Conservation (phyloP, 35 echinoderm and acorn worm genomes). For the Nesometra sesokonis region DNA sequence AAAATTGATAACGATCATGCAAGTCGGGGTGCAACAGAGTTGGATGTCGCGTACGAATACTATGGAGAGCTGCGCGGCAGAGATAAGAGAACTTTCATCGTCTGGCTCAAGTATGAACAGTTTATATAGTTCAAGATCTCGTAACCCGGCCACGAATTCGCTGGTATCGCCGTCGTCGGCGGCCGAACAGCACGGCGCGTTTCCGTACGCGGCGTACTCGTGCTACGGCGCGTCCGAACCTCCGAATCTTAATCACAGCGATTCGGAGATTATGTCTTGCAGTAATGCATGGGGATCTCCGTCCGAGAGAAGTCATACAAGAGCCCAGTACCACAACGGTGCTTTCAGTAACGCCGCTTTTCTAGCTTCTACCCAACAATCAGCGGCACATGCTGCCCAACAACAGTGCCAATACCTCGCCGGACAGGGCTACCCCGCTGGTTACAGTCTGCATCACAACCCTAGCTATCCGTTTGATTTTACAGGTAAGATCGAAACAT, state of each 20-base stretch:
- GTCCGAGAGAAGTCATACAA: background rate
- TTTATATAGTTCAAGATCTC: background rate
- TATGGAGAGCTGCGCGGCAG: background rate
- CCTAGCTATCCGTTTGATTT: background rate
- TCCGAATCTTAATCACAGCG: background rate
- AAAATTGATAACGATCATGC: background rate
- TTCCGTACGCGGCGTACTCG: background rate
- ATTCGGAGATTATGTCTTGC: background rate
- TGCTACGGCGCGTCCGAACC: background rate
- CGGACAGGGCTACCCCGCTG: background rate
- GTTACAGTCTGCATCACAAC: background rate
- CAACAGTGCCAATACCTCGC: background rate
- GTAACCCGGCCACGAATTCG: background rate
- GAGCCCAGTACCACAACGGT: background rate
- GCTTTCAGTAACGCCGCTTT: background rate
- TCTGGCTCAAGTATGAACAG: background rate
- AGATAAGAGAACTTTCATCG: background rate
- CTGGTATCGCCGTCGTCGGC: background rate
- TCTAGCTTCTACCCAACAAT: background rate
- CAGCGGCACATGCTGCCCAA: background rate
- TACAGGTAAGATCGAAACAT: background rate
- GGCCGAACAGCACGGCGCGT: background rate
- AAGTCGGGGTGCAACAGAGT: background rate
- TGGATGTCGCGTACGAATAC: background rate
- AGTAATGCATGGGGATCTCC: background rate